A percentile compares a stretch with the other conserved stretches of the same genome.
phyloP scores from a whole-genome alignment of 2,797 vertebrate genomes.

The Saxicola maurus region DNA sequence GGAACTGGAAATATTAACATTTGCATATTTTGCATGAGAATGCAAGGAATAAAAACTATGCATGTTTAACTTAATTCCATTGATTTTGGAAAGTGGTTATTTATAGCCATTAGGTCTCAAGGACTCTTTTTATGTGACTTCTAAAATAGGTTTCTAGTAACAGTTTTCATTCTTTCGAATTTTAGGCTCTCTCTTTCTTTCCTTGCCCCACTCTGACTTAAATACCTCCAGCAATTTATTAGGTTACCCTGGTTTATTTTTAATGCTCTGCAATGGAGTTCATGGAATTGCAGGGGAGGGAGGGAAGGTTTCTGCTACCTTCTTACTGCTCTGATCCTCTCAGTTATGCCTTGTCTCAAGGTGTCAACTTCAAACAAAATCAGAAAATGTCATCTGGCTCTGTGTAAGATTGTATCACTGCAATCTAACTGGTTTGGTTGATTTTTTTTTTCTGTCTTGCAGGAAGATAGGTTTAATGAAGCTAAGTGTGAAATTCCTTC shows the following conservation, averaged over 20 bases:
- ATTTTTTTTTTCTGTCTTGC: neutral
- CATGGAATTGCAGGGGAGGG: fast-evolving
- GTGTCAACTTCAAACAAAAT: neutral
- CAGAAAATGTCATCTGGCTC: neutral
- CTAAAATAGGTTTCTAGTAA: neutral
- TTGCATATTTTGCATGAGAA: neutral
- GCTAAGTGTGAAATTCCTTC: neutral
- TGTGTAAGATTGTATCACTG: neutral
- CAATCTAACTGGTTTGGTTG: neutral
- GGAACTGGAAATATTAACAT: neutral
- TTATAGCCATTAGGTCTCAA: neutral
- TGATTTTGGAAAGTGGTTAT: neutral
- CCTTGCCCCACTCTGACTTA: neutral
- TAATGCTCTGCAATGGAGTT: neutral
- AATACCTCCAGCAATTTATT: neutral
- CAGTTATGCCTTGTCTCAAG: neutral
- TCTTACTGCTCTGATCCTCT: neutral
- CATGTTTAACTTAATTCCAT: neutral
- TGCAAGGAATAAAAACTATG: neutral
- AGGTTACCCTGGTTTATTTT: neutral
- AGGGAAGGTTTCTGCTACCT: neutral
- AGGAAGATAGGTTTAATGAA: neutral
- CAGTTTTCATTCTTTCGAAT: neutral
- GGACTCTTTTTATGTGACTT: neutral
- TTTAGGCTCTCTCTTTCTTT: neutral